A percentile compares a stretch with the other conserved stretches of the same genome.
These are phyloP conservation scores for Monomorium pharaonis DNA, from an alignment of 1,140 invertebrate genomes.

Conservation along the genomic window DNA sequence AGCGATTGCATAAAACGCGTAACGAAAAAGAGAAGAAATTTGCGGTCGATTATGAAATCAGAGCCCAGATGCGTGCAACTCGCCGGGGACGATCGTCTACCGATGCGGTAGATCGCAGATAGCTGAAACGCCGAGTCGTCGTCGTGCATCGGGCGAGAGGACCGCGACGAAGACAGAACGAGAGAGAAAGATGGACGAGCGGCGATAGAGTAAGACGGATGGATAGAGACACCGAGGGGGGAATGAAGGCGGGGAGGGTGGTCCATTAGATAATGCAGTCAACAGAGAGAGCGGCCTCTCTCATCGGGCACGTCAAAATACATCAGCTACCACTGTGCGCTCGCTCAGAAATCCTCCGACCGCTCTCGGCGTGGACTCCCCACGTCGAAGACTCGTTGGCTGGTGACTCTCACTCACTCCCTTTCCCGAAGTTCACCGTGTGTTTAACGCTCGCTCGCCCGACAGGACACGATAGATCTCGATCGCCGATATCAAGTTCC, in stretches of 20 bases:
- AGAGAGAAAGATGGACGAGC: background rate
- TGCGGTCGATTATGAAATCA: constrained; percentile 74
- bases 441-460: constrained; percentile 45
- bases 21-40: constrained; percentile 43
- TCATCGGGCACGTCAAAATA: constrained; percentile 84
- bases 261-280: constrained; percentile 84
- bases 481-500: constrained; percentile 67
- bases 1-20: background rate
- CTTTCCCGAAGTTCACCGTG: constrained; percentile 53
- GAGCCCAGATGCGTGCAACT: constrained; percentile 53
- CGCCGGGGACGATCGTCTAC: constrained; percentile 8
- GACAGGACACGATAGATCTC: constrained; percentile 57
- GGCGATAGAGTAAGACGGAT: background rate
- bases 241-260: constrained; percentile 57
- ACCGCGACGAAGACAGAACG: constrained; percentile 17
- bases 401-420: constrained; percentile 40
- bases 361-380: constrained; percentile 79
- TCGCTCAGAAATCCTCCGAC: constrained; percentile 81
- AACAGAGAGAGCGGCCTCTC: constrained; percentile 73
- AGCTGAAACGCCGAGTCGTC: constrained; percentile 34
- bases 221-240: background rate
- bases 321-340: constrained; percentile 84
- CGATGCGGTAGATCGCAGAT: constrained; percentile 51
- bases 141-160: constrained; percentile 3
- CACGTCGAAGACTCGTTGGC: constrained; percentile 77